phyloP scores from a whole-genome alignment of 2,113 vertebrate genomes.

The Limnothrissa miodon region DNA sequence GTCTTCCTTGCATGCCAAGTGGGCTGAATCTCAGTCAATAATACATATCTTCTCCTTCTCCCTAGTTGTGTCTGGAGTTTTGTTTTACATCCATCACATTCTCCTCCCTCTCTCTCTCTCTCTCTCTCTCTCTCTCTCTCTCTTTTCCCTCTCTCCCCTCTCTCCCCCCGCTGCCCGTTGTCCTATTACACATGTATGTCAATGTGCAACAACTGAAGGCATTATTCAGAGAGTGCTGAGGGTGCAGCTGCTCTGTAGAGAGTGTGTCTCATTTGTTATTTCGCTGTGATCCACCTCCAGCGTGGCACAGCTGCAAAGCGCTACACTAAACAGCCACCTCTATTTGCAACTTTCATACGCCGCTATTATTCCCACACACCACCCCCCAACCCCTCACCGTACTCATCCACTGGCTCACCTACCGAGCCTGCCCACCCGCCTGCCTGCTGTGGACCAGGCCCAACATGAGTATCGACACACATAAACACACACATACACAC shows the following conservation, averaged over 20 bases:
- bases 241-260: background rate
- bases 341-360: constrained; percentile 13
- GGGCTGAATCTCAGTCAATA: background rate
- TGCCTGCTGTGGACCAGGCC: too few relatives aligned
- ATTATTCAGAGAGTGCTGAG: constrained; percentile 25
- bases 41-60: background rate
- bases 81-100: background rate
- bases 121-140: too few relatives aligned
- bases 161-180: background rate
- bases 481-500: background rate
- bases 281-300: constrained; percentile 11
- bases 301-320: background rate
- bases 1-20: background rate
- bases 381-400: too few relatives aligned
- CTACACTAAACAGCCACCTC: constrained; percentile 16
- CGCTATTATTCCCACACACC: background rate
- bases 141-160: background rate
- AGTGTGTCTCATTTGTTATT: constrained; percentile 22
- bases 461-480: too few relatives aligned
- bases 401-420: too few relatives aligned
- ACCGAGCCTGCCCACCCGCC: too few relatives aligned
- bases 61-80: background rate
- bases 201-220: constrained; percentile 3
- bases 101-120: background rate
- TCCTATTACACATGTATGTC: background rate